Evolutionary conservation across 2,888 invertebrate species (phyloP), one percentile per base, ranked within the genome.

Genomic region (Drosophila kanekoi): DNA sequence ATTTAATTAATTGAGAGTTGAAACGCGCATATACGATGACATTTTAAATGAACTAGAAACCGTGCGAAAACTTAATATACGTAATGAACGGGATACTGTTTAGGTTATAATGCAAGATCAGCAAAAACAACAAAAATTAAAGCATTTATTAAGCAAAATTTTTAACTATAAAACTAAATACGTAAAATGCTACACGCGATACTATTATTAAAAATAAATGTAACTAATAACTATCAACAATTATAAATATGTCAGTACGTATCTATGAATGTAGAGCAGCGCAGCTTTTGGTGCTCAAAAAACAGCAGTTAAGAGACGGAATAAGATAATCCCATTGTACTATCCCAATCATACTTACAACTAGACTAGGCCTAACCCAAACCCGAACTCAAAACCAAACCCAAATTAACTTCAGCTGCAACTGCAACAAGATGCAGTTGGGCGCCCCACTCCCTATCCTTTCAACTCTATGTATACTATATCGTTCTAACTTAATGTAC

Each of bases 11-110:
- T 81, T 72, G 81, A 86, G 73, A 79, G 80, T 78, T 63, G 70
- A 75, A 82, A 86, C 81, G 84, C 89, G 88, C 86, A 89, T 90
- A 90, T 90, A 90, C 90, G 89, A 91, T 82, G 79, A 90, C 87
- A 88, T 89, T 89, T 86, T 83, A 87, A 89, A 88, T 88, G 87
- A 85, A 78, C 87, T 71, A 73, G 63, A 71, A 78, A 58, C 69
- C 72, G 72, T 81, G 80, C 79, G 79, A 73, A 45, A 64, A 79
- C 69, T 76, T 57, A 65, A 83, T 75, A 87, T 84, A 87, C 83
- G 87, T 87, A 87, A 81, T 70, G 54, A 83, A 56, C 58, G 71
- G 68, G 54, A 78, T 69, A 65, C 62, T 61, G 64, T 78, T 78
- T 63, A 61, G 61, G 64, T 63, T 67, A 73, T 43, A 38, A 51